Conservation (phyloP, 1,140 invertebrate genomes). For the Hycleus phaleratus region DNA sequence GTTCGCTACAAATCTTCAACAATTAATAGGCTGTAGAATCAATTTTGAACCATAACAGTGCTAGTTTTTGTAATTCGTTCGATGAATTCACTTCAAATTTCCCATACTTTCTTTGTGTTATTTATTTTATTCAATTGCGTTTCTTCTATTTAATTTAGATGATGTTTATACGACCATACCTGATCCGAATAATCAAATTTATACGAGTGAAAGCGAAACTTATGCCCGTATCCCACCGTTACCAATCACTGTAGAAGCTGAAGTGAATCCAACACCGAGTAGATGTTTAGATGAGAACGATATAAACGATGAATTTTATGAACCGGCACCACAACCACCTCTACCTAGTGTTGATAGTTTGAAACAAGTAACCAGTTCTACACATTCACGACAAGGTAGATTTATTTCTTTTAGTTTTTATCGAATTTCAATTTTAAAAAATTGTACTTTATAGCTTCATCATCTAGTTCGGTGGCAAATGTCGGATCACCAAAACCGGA, state of each 20-base stretch:
- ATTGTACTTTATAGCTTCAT: slow-evolving; percentile 50
- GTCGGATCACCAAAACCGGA: slow-evolving; percentile 75
- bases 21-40: too few species aligned
- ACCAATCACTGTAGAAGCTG: slow-evolving; percentile 46
- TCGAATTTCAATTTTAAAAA: background rate
- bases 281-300: background rate
- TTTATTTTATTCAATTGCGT: background rate
- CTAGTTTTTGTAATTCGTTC: too few species aligned
- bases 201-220: slow-evolving; percentile 76
- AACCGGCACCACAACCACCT: slow-evolving; percentile 44
- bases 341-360: slow-evolving; percentile 54
- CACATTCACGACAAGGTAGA: slow-evolving; percentile 56
- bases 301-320: slow-evolving; percentile 19
- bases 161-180: slow-evolving; percentile 87
- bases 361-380: slow-evolving; percentile 48
- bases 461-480: slow-evolving; percentile 66
- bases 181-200: slow-evolving; percentile 62
- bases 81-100: too few species aligned
- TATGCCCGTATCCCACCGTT: slow-evolving; percentile 78
- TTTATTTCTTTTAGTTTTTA: background rate
- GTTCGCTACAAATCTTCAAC: background rate
- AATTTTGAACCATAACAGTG: too few species aligned
- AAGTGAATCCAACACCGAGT: slow-evolving; percentile 42
- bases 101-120: too few species aligned
- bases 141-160: slow-evolving; percentile 45